phyloP scores from a whole-genome alignment of 2,113 vertebrate genomes.

The Gadus macrocephalus region DNA sequence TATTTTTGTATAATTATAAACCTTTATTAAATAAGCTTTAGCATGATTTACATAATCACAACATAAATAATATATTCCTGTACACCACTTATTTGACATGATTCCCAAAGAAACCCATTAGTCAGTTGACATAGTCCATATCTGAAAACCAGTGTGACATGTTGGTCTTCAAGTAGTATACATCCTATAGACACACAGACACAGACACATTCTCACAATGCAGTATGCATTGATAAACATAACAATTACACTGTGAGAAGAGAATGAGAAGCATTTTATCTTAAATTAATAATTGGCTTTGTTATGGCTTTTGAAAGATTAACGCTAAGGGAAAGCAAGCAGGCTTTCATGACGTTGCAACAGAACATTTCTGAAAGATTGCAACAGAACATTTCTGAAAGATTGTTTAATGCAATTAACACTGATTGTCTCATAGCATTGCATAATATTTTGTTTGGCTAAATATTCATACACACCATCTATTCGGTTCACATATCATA shows the following conservation, averaged over 20 bases:
- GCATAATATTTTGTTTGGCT: conserved; percentile 55
- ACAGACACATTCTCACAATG: conserved; percentile 16
- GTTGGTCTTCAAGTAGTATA: background rate
- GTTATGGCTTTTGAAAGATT: conserved; percentile 45
- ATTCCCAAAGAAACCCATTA: no score
- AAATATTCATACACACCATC: background rate
- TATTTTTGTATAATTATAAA: background rate
- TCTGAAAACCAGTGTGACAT: background rate
- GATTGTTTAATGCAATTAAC: conserved; percentile 32
- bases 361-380: conserved; percentile 33
- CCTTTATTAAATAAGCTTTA: background rate
- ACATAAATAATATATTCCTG: background rate
- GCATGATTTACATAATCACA: background rate
- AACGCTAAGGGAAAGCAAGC: conserved; percentile 25
- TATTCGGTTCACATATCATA: conserved; percentile 11
- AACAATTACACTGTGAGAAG: background rate
- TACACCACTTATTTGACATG: background rate
- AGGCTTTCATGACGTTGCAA: conserved; percentile 28
- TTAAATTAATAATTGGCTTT: conserved; percentile 29
- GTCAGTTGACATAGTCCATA: no score
- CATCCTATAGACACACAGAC: background rate
- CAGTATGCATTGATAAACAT: conserved; percentile 21
- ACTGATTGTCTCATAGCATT: conserved; percentile 60
- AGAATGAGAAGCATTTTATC: conserved; percentile 27
- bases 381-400: conserved; percentile 37